Evolutionary conservation across 2,888 invertebrate species (phyloP), one percentile per base, ranked within the genome.

Genomic region (Synergus itoensis): DNA sequence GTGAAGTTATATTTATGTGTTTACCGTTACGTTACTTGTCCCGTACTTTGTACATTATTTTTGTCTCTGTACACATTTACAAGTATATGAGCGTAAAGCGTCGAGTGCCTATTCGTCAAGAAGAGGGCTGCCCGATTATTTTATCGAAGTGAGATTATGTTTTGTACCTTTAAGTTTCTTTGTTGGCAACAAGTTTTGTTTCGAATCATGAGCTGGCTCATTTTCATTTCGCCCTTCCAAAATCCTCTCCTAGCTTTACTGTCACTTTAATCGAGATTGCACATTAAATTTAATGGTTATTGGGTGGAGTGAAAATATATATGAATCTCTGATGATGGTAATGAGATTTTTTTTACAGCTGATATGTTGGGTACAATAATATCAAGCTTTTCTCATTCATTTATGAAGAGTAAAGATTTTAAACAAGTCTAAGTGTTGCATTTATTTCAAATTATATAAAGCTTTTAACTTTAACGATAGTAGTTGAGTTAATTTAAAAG

Each of bases 181-280:
- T 91, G 89, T 90, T 90, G 89, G 86, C 87, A 91, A 91, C 88
- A 94, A 94, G 93, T 93, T 94, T 93, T 93, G 93, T 94, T 93
- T 93, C 90, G 93, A 93, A 93, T 93, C 85, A 81, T 83, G 86
- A 81, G 79, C 69, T 53, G 80, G 77, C 82, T 84, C 79, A 76
- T 86, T 87, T 86, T 88, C 82, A 86, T 88, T 85, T 84, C 81
- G 83, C 83, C 84, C 80, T 82, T 79, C 43, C 64, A 65, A 62
- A 62, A 28, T 65, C 80, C 45, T 78, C 12, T 9, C 65, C 65
- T 78, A 9, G 73, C 53, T 53, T 73, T n/a, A 53, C 18, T 73
- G 41, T 45, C 43, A 79, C 16, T 48, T 57, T 63, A 64, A 77
- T 67, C 40, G 11, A 16, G n/a, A 40, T n/a, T 57, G 53, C 69